These are phyloP conservation scores for Encarsia formosa DNA, from an alignment of 2,888 invertebrate species.

Conservation along the genomic window DNA sequence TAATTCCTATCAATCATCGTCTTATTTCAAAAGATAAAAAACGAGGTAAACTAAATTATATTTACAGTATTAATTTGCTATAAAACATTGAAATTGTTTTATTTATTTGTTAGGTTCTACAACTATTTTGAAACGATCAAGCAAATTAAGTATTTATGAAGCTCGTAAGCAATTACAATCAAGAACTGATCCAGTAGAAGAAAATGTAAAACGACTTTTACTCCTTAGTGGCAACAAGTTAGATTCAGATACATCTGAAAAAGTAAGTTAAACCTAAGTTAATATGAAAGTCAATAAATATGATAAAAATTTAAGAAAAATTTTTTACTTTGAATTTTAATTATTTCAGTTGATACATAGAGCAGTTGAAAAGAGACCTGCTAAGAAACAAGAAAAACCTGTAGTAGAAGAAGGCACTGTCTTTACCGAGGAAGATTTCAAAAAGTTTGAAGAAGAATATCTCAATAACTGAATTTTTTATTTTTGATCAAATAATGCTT, in stretches of 20 bases:
- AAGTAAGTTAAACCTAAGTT: slow-evolving; percentile 45
- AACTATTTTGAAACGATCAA: slow-evolving; percentile 28
- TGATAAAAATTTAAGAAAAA: no score
- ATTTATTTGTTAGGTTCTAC: slow-evolving; percentile 16
- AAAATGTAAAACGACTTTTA: slow-evolving; percentile 55
- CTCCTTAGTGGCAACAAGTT: slow-evolving; percentile 52
- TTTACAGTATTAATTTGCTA: slow-evolving; percentile 13
- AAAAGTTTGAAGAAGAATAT: slow-evolving; percentile 64
- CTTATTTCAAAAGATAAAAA: slow-evolving; percentile 37
- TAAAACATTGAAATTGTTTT: background rate
- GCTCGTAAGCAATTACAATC: slow-evolving; percentile 35
- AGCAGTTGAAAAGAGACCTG: slow-evolving; percentile 54
- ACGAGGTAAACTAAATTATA: slow-evolving; percentile 34
- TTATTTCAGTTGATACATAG: slow-evolving; percentile 57
- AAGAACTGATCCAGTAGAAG: slow-evolving; percentile 46
- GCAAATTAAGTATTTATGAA: slow-evolving; percentile 38
- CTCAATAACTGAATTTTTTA: slow-evolving; percentile 18
- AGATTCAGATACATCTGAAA: slow-evolving; percentile 49
- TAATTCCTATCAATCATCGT: slow-evolving; percentile 43
- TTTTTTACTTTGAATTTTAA: no score
- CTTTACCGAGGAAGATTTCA: slow-evolving; percentile 68
- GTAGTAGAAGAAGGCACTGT: slow-evolving; percentile 58
- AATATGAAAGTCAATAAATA: background rate
- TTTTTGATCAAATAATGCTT: slow-evolving; percentile 34
- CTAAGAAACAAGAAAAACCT: slow-evolving; percentile 44